Evolutionary conservation across 2,113 vertebrate species (phyloP).

Genomic region (Verasper variegatus): DNA sequence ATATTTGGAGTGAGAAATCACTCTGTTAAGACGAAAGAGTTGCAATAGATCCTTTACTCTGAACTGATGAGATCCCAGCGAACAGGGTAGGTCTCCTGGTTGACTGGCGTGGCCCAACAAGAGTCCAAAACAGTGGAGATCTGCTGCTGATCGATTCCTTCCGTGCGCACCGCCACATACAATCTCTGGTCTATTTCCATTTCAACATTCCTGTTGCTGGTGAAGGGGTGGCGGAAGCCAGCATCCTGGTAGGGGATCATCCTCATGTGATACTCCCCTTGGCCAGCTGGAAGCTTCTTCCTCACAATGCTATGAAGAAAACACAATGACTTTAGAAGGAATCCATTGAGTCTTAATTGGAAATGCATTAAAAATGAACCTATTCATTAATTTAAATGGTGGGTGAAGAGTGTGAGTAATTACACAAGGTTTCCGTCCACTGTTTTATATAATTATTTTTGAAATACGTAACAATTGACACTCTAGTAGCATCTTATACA

Average conservation of each 20-base stretch:
- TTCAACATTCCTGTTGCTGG: conserved; percentile 6
- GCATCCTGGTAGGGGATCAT: conserved; percentile 72
- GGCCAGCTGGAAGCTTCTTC: conserved; percentile 58
- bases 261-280: conserved; percentile 59
- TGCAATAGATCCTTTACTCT: conserved; percentile 55
- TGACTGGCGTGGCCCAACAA: conserved; percentile 79
- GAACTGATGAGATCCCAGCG: conserved; percentile 73
- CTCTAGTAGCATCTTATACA: too few species aligned
- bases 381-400: too few species aligned
- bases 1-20: background rate
- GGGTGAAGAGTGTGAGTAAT: too few species aligned
- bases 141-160: conserved; percentile 68
- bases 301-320: conserved; percentile 55
- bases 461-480: background rate
- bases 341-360: background rate
- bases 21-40: background rate
- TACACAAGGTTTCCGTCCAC: background rate
- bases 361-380: too few species aligned
- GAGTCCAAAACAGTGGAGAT: conserved; percentile 67
- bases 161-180: conserved; percentile 65
- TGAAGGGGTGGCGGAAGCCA: conserved; percentile 56
- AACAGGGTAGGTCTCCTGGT: conserved; percentile 28
- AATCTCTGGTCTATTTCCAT: conserved; percentile 61
- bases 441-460: background rate
- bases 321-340: background rate